Base-by-base conservation (phyloP, 2,888 invertebrate species). In the Pristionchus japonicus region DNA sequence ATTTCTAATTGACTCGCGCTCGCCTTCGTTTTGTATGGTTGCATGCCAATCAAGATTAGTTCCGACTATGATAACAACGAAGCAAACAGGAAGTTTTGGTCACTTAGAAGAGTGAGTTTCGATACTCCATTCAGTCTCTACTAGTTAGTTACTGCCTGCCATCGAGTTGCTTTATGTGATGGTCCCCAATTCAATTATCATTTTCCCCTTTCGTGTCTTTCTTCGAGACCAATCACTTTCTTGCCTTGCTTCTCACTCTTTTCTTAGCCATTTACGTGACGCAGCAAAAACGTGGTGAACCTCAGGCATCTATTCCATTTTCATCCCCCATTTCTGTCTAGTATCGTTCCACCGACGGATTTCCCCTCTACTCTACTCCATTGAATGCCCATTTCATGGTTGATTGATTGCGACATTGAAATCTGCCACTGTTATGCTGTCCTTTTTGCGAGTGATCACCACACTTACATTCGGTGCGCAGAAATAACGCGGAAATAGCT, bases 171-270 rank as follows among this genome's bases (percentile, higher is more conserved):
- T 74, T 74, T 23, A 74, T 74, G 74, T 74, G 23, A 74, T 34
- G 37, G 74, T 37, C 4, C 23, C 11, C 74, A 17, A 74, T 74
- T 74, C 74, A 74, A 74, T 74, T 74, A 74, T 74, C 74, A 74
- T 37, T 40, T n/a, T 37, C 15, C 40, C 40, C 40, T 64, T n/a
- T 74, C 74, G 20, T 9, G 40, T 13, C 20, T 17, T 23, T 23
- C 23, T 74, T 40, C n/a, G n/a, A n/a, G n/a, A n/a, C 74, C 74
- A 74, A 74, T 74, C 74, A 74, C 40, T 40, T 74, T 74, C 74
- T 74, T 74, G 13, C 74, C 0, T 40, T 34, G 4, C 37, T 70
- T 27, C 37, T 70, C 70, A 37, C 27, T 70, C 37, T 70, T n/a
- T n/a, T n/a, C n/a, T 40, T 40, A 15, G 37, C 74, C 74, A 74